phyloP scores from a whole-genome alignment of 2,797 vertebrate genomes.

The Adelosebastes latens region DNA sequence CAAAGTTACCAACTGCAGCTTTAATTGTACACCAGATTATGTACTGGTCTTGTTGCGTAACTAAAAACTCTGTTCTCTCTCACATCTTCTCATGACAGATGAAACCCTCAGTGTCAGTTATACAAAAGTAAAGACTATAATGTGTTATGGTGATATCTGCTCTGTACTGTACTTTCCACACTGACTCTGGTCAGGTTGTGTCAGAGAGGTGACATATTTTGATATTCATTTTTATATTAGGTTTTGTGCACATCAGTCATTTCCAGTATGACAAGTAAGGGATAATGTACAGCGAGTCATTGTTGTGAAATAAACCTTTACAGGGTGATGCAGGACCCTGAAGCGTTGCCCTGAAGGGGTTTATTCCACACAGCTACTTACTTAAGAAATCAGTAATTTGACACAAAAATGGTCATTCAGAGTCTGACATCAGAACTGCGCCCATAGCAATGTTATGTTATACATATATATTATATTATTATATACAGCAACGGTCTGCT shows the following conservation, averaged over 20 bases:
- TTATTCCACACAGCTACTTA: too few relatives aligned
- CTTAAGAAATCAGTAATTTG: too few relatives aligned
- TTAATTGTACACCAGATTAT: neutral
- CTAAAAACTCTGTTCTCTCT: neutral
- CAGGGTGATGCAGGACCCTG: too few relatives aligned
- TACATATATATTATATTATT: too few relatives aligned
- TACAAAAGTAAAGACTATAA: neutral
- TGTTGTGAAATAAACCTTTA: too few relatives aligned
- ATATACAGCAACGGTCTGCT: fast-evolving
- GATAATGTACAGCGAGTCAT: too few relatives aligned
- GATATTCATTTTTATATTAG: neutral
- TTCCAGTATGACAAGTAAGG: too few relatives aligned
- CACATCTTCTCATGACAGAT: neutral
- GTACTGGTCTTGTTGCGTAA: neutral
- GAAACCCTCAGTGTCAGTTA: neutral
- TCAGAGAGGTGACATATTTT: neutral
- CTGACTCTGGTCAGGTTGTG: neutral
- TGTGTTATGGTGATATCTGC: neutral
- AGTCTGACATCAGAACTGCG: too few relatives aligned
- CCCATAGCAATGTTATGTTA: too few relatives aligned
- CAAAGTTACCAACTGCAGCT: too few relatives aligned
- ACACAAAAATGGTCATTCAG: too few relatives aligned
- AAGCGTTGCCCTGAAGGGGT: too few relatives aligned
- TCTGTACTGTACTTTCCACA: neutral
- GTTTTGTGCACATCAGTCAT: neutral